phyloP scores from a whole-genome alignment of 2,888 invertebrate genomes.

The Parnassius orleans region DNA sequence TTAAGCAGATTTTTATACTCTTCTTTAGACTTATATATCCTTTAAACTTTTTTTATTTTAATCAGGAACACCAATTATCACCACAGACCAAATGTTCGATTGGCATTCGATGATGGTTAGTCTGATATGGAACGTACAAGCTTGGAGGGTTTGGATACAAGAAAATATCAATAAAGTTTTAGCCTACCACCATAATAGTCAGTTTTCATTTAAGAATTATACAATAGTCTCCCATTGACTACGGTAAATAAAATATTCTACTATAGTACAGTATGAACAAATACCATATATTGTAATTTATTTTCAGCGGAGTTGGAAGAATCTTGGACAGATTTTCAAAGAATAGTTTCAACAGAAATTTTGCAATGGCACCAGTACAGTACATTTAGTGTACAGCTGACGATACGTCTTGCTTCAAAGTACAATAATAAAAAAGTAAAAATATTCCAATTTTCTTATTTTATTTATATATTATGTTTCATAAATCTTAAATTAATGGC shows the following conservation, averaged over 20 bases:
- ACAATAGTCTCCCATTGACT: too few species aligned
- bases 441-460: not conserved
- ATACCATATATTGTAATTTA: too few species aligned
- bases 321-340: constrained; percentile 53
- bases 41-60: not conserved
- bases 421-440: constrained; percentile 60
- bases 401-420: constrained; percentile 51
- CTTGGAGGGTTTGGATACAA: constrained; percentile 71
- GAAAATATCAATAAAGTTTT: constrained; percentile 57
- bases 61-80: constrained; percentile 53
- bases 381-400: constrained; percentile 59
- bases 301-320: constrained; percentile 37
- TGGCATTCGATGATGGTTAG: constrained; percentile 72
- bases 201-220: too few species aligned
- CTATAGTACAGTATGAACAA: too few species aligned
- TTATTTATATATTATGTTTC: too few species aligned
- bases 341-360: constrained; percentile 55
- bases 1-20: not conserved
- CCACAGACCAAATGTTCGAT: constrained; percentile 63
- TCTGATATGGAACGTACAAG: constrained; percentile 68
- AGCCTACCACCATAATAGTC: constrained; percentile 31
- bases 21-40: not conserved
- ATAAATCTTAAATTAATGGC: too few species aligned
- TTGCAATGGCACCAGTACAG: constrained; percentile 72
- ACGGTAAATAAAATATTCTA: too few species aligned